Evolutionary conservation across 1,140 invertebrate genomes (phyloP), one percentile per base, ranked within the genome.

Genomic region (Neodiprion fabricii): DNA sequence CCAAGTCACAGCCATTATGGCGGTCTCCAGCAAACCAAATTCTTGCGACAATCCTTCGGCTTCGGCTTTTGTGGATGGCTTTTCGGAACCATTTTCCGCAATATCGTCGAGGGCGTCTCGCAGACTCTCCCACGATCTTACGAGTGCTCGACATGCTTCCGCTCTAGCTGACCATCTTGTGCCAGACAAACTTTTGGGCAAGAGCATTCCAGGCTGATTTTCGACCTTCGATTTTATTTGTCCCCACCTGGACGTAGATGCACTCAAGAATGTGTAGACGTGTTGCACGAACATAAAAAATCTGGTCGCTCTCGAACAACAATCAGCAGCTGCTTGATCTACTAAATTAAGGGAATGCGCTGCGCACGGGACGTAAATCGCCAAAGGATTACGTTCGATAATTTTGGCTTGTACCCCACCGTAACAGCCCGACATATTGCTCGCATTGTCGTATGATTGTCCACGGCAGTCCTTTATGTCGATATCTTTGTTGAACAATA

Each of bases 111-210:
- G 65, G 67, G 53, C 53, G 48, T 72, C 72, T 66, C 23, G 72
- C n/a, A 72, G 67, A 72, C 72, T 72, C 53, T n/a, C 53, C 72
- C 53, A 72, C 53, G 72, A 72, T 61, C 67, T 72, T 47, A 72
- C 72, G 48, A 72, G 72, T 28, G 72, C 53, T 23, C 72, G 23
- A 28, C 50, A 72, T 66, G 53, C 72, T 66, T 72, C 72, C 72
- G 72, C 72, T 72, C 48, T 72, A 72, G 71, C 71, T 72, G 71
- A 72, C 71, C 71, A 72, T 72, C 48, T 49, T 61, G 71, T 53
- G 50, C 50, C 50, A 53, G 50, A 53, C 50, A 53, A 53, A 53
- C 72, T 72, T 72, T 72, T 72, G 40, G 72, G 72, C 5, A 72
- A 48, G 9, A 72, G 72, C 71, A 53, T 72, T 72, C 71, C 71